Evolutionary conservation across 2,797 vertebrate species (phyloP).

Genomic region (Bucorvus abyssinicus): DNA sequence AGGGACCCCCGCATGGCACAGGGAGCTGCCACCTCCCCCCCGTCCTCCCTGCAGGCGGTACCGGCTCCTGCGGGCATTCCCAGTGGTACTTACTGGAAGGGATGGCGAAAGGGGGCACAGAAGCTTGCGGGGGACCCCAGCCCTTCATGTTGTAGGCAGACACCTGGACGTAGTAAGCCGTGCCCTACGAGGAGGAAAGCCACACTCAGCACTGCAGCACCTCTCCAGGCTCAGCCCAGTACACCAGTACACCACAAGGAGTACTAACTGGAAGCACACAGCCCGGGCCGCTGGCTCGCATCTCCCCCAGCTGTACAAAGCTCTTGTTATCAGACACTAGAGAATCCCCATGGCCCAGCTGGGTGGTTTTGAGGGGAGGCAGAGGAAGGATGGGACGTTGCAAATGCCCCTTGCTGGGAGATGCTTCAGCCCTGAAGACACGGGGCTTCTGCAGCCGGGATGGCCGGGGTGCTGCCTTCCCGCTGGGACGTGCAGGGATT

Average conservation of each 20-base stretch:
- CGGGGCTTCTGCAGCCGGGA: neutral
- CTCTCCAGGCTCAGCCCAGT: rapidly evolving
- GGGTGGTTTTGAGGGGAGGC: neutral
- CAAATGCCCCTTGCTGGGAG: neutral
- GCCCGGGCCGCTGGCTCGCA: rapidly evolving
- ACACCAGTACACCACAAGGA: neutral
- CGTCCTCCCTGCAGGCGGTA: rapidly evolving
- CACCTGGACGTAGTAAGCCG: conserved; percentile 84
- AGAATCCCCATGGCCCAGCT: neutral
- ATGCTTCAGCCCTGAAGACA: neutral
- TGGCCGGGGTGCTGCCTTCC: neutral
- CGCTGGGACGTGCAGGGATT: rapidly evolving
- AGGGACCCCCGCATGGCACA: rapidly evolving
- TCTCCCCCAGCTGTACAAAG: neutral
- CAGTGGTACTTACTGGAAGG: conserved; percentile 86
- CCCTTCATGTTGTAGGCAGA: conserved; percentile 94
- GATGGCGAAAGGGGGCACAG: conserved; percentile 80
- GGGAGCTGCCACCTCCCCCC: neutral
- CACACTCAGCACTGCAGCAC: neutral
- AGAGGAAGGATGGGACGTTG: neutral
- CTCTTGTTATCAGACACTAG: neutral
- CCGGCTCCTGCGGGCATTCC: rapidly evolving
- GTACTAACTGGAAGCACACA: neutral
- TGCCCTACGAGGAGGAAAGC: conserved; percentile 76
- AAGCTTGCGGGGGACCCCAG: conserved; percentile 82